These are phyloP conservation scores for Cephus pygmeus DNA, from an alignment of 2,888 invertebrate species.

Conservation along the genomic window DNA sequence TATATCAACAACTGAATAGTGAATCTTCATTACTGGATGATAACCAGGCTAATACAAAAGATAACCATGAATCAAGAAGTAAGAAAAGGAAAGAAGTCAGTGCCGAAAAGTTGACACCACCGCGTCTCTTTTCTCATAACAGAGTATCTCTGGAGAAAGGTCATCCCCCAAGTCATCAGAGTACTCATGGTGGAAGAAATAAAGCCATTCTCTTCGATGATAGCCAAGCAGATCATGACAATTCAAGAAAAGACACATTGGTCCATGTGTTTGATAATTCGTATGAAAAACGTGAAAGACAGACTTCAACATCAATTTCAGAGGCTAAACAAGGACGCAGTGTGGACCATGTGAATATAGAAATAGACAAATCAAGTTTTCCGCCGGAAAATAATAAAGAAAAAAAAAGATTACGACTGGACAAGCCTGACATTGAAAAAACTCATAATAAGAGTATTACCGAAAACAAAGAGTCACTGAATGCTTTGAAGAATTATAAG, in stretches of 20 bases:
- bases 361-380: not conserved
- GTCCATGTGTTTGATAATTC: not conserved
- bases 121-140: not conserved
- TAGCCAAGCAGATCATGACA: not conserved
- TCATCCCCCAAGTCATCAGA: not conserved
- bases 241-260: not conserved
- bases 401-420: not conserved
- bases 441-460: not conserved
- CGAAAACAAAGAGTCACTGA: not conserved
- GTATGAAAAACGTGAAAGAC: not conserved
- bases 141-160: not conserved
- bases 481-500: not conserved
- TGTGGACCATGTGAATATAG: not conserved
- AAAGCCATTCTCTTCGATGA: not conserved
- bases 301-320: not conserved
- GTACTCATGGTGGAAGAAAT: not conserved
- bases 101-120: not conserved
- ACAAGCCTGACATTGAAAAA: not conserved
- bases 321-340: not conserved
- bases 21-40: conserved; percentile 41
- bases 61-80: not conserved
- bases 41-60: not conserved
- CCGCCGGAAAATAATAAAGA: not conserved
- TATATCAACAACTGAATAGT: conserved; percentile 69
- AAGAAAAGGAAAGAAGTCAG: not conserved